These are phyloP conservation scores for Himalopsyche anomala DNA, from an alignment of 2,888 invertebrate species.

Conservation along the genomic window DNA sequence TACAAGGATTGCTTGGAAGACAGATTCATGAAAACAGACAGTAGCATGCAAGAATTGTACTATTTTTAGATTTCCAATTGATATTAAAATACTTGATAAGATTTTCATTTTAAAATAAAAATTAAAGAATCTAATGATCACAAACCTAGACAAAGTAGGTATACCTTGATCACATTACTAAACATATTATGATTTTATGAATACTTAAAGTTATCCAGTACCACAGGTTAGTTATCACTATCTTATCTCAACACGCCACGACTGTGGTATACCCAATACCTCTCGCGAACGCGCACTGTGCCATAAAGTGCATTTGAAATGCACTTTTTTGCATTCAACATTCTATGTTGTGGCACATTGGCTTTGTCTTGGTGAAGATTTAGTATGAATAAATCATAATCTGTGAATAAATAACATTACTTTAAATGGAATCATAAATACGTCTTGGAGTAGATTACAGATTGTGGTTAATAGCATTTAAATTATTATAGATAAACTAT, in stretches of 20 bases:
- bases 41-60: too few relatives aligned
- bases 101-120: too few relatives aligned
- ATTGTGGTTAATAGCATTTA: neutral
- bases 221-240: neutral
- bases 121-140: too few relatives aligned
- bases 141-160: too few relatives aligned
- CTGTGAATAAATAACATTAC: constrained; percentile 27
- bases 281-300: constrained; percentile 20
- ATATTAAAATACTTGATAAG: too few relatives aligned
- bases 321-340: constrained; percentile 34
- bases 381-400: constrained; percentile 37
- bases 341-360: constrained; percentile 32
- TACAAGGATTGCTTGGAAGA: too few relatives aligned
- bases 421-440: constrained; percentile 15
- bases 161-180: too few relatives aligned
- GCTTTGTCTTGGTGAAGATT: constrained; percentile 30
- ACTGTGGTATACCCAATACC: constrained; percentile 41
- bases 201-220: neutral
- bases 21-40: too few relatives aligned
- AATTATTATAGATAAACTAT: neutral
- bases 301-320: constrained; percentile 41
- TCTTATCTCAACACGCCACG: constrained; percentile 12
- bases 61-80: too few relatives aligned
- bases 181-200: too few relatives aligned
- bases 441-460: neutral